phyloP scores from a whole-genome alignment of 2,888 invertebrate species.

The Plutella xylostella region DNA sequence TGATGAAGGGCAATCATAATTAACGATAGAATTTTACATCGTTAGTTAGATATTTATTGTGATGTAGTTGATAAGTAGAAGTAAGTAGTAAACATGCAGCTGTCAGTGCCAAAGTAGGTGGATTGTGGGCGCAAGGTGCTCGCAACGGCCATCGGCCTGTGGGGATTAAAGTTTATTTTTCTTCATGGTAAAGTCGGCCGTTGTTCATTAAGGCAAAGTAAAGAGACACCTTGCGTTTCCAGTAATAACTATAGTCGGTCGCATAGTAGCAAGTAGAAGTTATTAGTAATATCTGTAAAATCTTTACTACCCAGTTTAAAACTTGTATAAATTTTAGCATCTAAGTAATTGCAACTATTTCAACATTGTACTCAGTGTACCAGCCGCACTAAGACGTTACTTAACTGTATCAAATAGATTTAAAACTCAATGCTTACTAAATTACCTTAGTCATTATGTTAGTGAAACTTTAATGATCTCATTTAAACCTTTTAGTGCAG shows the following conservation, averaged over 20 bases:
- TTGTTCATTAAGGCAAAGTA: neutral
- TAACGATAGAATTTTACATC: neutral
- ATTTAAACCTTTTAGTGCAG: too few species aligned
- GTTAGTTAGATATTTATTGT: constrained; percentile 12
- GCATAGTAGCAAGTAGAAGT: neutral
- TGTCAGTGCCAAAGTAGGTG: constrained; percentile 59
- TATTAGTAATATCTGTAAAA: neutral
- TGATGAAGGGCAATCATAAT: constrained; percentile 26
- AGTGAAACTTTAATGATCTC: too few species aligned
- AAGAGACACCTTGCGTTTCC: neutral
- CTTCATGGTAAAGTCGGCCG: neutral
- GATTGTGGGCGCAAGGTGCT: constrained; percentile 57
- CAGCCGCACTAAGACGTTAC: too few species aligned
- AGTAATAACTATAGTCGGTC: neutral
- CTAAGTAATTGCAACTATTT: too few species aligned
- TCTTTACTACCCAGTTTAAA: too few species aligned
- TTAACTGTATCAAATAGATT: too few species aligned
- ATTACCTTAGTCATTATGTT: too few species aligned
- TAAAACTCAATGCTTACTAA: too few species aligned
- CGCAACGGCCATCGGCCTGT: constrained; percentile 42
- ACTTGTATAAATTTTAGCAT: too few species aligned
- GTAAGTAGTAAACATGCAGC: constrained; percentile 45
- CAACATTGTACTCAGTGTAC: too few species aligned
- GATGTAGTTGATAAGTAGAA: too few species aligned
- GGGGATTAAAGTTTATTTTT: neutral